phyloP scores from a whole-genome alignment of 2,113 vertebrate species.

The Hemichromis elongatus region DNA sequence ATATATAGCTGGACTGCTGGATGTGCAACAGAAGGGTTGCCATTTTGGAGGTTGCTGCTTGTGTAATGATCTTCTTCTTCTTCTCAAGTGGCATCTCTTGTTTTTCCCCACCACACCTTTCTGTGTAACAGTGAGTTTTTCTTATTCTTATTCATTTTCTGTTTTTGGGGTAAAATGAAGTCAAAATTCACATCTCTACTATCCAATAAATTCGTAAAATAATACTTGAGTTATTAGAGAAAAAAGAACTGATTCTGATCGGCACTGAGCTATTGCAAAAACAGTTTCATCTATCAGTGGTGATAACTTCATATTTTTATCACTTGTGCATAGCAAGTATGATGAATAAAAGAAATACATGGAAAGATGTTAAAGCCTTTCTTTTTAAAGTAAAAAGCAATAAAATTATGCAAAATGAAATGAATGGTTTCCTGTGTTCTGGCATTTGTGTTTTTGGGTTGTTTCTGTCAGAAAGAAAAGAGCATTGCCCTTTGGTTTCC shows the following conservation, averaged over 20 bases:
- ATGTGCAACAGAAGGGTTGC: not conserved
- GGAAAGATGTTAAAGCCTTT: not conserved
- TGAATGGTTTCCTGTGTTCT: not conserved
- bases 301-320: not conserved
- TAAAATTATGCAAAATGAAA: not conserved
- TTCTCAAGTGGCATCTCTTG: too few species aligned
- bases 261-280: not conserved
- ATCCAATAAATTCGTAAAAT: not conserved
- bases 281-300: not conserved
- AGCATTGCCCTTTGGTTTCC: not conserved
- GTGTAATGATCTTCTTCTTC: too few species aligned
- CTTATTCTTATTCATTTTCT: not conserved
- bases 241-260: not conserved
- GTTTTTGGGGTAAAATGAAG: not conserved
- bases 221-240: not conserved
- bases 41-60: not conserved
- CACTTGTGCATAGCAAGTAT: not conserved
- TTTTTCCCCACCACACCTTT: not conserved
- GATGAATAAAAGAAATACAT: not conserved
- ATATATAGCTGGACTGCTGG: not conserved
- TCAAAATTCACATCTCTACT: not conserved
- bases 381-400: not conserved
- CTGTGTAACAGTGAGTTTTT: not conserved
- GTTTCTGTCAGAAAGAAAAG: not conserved
- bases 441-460: not conserved